Base-by-base conservation (phyloP, 2,113 vertebrate species). In the Salvator merianae region DNA sequence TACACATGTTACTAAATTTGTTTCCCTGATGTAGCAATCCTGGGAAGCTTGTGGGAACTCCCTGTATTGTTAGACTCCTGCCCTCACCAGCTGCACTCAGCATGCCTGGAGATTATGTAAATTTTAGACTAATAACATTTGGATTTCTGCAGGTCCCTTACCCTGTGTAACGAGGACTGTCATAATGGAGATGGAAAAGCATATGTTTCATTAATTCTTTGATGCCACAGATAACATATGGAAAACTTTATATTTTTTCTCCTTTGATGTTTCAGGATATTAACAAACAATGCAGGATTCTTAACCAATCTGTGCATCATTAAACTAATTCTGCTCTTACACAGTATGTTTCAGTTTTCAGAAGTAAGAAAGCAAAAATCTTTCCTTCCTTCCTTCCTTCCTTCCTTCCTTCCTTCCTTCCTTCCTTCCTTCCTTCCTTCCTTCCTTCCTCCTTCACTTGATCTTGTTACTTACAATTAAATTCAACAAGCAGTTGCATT, bases 231-330 rank as follows among this genome's bases (percentile, higher is more conserved):
- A 78, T 50, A 71, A 9, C 50, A 82, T 43, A 81, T 43, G 30
- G 50, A 79, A 71, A 30, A 71, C 40, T 24, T 69, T 69, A 38
- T 71, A 59, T 38, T 62, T 69, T n/a, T 62, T 18, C 38, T 86
- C 50, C 13, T 70, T 32, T 43, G 24, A 36, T 70, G 32, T 63
- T 86, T 22, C 36, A 36, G 50, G 16, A 77, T 71, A 71, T 71
- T 82, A 77, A 50, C 50, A 86, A 50, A 72, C 63, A 86, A 72
- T 26, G 20, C 38, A 70, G 36, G 20, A 77, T 36, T 70, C 55
- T 71, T 72, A 69, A 63, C 36, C 36, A 82, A 71, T 76, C 50
- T 71, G 36, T 86, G 53, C 26, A n/a, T 36, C 38, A 77, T 86
- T 86, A 71, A 59, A 13, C 62, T 59, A 22, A 71, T 71, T 70